A percentile compares a stretch with the other conserved stretches of the same genome.
Evolutionary conservation across 1,140 invertebrate genomes (phyloP).

Genomic region (Monomorium pharaonis): DNA sequence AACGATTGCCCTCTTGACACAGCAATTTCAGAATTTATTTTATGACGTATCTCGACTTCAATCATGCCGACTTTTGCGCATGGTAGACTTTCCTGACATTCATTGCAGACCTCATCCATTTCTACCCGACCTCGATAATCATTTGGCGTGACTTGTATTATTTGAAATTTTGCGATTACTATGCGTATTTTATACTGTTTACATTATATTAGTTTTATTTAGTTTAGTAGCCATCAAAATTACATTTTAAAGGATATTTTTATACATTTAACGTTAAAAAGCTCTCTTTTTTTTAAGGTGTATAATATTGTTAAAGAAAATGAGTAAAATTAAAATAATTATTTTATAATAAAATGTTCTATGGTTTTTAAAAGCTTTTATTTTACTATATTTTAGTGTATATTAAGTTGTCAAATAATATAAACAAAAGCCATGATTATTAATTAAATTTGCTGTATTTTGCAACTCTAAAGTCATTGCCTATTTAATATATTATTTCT

Average conservation of each 20-base stretch:
- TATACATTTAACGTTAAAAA: background rate
- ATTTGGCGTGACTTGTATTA: conserved; percentile 18
- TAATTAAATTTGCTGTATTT: background rate
- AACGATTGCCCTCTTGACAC: background rate
- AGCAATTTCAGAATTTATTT: conserved; percentile 1
- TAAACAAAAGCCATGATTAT: background rate
- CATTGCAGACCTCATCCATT: conserved; percentile 17
- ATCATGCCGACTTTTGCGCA: conserved; percentile 8
- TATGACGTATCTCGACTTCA: background rate
- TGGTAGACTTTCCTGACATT: background rate
- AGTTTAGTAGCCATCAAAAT: background rate
- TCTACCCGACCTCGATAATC: conserved; percentile 18
- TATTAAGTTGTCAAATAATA: background rate
- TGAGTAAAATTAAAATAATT: conserved; percentile 21
- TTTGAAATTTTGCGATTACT: background rate
- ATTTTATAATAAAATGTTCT: background rate
- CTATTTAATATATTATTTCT: conserved; percentile 5
- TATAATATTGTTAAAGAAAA: background rate
- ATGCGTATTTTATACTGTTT: background rate
- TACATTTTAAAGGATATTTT: background rate
- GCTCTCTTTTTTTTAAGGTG: background rate
- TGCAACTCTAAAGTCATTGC: background rate
- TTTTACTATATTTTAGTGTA: background rate
- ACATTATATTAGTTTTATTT: background rate
- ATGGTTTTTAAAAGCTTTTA: background rate